These are phyloP conservation scores for Pangasianodon gigas DNA, from an alignment of 2,113 vertebrate species.

Conservation along the genomic window DNA sequence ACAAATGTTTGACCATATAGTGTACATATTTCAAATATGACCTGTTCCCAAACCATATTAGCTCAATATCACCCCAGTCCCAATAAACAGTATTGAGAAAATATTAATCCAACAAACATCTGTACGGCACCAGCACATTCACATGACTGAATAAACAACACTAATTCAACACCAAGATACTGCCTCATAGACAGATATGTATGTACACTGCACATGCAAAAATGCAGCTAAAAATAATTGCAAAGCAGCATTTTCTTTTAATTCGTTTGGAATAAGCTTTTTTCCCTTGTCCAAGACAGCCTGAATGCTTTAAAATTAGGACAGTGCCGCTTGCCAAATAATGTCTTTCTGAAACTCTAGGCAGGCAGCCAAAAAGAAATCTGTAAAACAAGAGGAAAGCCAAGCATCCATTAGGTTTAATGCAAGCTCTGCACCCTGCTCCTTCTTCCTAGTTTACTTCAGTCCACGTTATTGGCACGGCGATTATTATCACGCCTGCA, in stretches of 20 bases:
- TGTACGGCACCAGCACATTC: background rate
- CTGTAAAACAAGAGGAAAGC: slow-evolving; percentile 54
- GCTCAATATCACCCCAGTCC: background rate
- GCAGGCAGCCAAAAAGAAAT: slow-evolving; percentile 58
- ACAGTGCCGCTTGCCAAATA: slow-evolving; percentile 56
- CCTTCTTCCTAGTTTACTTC: background rate
- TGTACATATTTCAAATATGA: background rate
- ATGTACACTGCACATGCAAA: background rate
- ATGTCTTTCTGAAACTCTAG: slow-evolving; percentile 54
- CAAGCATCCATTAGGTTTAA: slow-evolving; percentile 57
- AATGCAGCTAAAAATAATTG: slow-evolving; percentile 32
- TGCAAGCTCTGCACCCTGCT: slow-evolving; percentile 45
- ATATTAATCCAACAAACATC: background rate
- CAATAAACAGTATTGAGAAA: background rate
- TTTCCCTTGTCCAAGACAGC: slow-evolving; percentile 23
- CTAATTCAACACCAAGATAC: background rate
- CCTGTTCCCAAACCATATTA: background rate
- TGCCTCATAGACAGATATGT: background rate
- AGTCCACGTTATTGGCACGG: slow-evolving; percentile 4
- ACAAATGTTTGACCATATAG: background rate
- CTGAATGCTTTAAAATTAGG: slow-evolving; percentile 59
- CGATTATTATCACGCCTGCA: background rate
- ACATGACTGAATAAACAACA: background rate
- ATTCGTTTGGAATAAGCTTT: slow-evolving; percentile 27
- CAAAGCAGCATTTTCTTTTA: slow-evolving; percentile 39